phyloP scores from a whole-genome alignment of 2,797 vertebrate species.

The Percopsis omiscomaycus region DNA sequence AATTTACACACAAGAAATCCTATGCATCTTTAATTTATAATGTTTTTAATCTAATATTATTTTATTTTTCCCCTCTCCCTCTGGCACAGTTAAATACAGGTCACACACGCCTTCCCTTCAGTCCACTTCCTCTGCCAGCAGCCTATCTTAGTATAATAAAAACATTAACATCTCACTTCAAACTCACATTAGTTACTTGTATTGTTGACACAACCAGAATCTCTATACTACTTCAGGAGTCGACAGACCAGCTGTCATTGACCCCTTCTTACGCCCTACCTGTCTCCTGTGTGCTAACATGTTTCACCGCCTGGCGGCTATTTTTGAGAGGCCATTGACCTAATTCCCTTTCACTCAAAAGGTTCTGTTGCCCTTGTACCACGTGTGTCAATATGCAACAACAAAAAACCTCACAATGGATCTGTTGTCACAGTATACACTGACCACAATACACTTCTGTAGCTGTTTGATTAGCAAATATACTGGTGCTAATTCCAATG shows the following conservation, averaged over 20 bases:
- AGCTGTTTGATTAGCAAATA: too few relatives aligned
- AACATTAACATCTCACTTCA: too few relatives aligned
- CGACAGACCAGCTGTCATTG: conserved; percentile 39
- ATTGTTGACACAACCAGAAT: conserved; percentile 1
- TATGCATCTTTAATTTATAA: too few relatives aligned
- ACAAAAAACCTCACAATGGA: background rate
- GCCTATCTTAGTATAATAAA: too few relatives aligned
- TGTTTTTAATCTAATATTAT: too few relatives aligned
- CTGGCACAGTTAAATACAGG: background rate
- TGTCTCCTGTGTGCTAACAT: conserved; percentile 21
- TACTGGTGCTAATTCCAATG: too few relatives aligned
- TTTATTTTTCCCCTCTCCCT: too few relatives aligned
- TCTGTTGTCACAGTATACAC: too few relatives aligned
- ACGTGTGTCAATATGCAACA: background rate
- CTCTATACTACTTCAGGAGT: conserved; percentile 19
- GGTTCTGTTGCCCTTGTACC: background rate
- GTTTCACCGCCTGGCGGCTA: conserved; percentile 32
- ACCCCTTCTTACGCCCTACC: conserved; percentile 34
- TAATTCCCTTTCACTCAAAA: conserved; percentile 10
- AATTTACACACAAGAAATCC: too few relatives aligned
- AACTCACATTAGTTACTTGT: background rate
- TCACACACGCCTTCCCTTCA: background rate
- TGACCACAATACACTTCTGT: too few relatives aligned
- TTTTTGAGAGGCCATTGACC: conserved; percentile 52
- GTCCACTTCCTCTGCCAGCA: too few relatives aligned